phyloP scores from a whole-genome alignment of 2,113 vertebrate genomes.

The Chauna torquata region DNA sequence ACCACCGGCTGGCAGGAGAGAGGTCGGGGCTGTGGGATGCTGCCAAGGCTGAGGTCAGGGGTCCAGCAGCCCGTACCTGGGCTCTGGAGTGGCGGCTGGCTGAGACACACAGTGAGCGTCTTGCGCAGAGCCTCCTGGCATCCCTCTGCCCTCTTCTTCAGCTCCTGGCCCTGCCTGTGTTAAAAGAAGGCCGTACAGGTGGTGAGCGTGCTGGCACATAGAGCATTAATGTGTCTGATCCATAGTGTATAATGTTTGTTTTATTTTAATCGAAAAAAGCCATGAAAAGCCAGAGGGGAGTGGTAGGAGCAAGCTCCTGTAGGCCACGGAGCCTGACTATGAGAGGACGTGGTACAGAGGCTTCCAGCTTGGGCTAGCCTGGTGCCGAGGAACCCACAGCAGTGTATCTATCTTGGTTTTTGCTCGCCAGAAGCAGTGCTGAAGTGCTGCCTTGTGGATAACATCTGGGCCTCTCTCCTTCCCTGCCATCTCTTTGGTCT shows the following conservation, averaged over 20 bases:
- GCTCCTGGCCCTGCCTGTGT: not conserved
- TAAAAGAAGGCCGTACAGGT: not conserved
- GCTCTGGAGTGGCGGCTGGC: not conserved
- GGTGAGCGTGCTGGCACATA: not conserved
- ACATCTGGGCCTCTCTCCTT: not conserved
- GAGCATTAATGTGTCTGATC: not conserved
- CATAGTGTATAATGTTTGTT: not conserved
- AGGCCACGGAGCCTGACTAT: not conserved
- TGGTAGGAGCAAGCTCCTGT: not conserved
- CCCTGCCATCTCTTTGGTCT: not conserved
- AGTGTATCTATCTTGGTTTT: not conserved
- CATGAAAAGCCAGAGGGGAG: not conserved
- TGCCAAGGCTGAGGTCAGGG: not conserved
- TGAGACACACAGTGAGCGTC: not conserved
- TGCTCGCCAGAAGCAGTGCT: not conserved
- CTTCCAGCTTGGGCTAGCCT: not conserved
- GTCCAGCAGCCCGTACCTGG: not conserved
- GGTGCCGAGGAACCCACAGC: not conserved
- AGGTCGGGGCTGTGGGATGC: not conserved
- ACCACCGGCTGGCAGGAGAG: not conserved
- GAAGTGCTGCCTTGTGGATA: not conserved
- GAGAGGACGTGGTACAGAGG: accelerated
- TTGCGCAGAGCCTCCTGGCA: not conserved
- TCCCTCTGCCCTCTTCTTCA: not conserved
- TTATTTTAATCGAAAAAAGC: not conserved